Conservation (phyloP, 2,888 invertebrate genomes). For the Heliconius erato region DNA sequence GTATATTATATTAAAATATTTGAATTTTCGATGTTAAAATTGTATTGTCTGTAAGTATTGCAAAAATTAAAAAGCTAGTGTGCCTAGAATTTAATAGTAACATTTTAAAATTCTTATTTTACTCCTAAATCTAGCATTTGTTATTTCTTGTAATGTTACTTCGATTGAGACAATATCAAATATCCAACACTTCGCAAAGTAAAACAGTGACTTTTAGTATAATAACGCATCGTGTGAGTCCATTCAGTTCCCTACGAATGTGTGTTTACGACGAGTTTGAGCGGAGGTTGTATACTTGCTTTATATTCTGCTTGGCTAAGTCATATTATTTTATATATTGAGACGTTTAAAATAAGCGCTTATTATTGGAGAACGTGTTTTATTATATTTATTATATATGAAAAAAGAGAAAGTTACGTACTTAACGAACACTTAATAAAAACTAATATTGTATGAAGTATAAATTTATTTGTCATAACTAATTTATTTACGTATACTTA, state of each 20-base stretch:
- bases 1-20: too few species aligned
- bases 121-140: background rate
- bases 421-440: background rate
- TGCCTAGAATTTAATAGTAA: background rate
- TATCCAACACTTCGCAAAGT: background rate
- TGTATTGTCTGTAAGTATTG: too few species aligned
- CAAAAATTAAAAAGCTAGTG: background rate
- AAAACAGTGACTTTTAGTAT: constrained; percentile 15
- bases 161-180: background rate
- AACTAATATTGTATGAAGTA: background rate
- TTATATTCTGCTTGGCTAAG: constrained; percentile 3
- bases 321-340: background rate
- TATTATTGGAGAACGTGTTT: background rate
- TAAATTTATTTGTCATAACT: background rate
- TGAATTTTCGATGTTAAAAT: too few species aligned
- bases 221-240: constrained; percentile 17
- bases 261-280: constrained; percentile 10
- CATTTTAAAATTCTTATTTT: background rate
- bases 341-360: background rate
- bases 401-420: background rate
- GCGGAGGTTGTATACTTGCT: background rate
- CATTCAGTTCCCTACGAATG: constrained; percentile 9
- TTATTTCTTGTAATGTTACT: background rate
- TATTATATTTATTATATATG: background rate
- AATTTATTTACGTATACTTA: background rate